Percentiles rank a stretch among this genome's conserved stretches.
Conservation (phyloP, 2,113 vertebrate species). For the Hippocampus guttulatus region DNA sequence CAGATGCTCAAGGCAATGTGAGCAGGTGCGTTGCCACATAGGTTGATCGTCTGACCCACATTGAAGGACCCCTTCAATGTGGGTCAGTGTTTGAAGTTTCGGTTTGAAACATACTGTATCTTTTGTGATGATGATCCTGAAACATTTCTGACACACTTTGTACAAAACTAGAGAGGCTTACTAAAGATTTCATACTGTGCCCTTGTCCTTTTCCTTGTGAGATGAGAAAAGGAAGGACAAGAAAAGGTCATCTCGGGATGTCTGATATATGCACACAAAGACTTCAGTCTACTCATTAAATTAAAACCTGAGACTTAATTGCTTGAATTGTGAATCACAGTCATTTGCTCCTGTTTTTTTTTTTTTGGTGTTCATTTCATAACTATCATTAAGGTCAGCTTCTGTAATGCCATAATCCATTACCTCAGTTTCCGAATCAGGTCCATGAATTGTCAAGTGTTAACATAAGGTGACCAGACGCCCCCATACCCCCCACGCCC, state of each 20-base stretch:
- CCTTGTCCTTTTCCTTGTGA: slow-evolving; percentile 54
- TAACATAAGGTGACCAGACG: not conserved
- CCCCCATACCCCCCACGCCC: not conserved
- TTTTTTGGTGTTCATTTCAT: slow-evolving; percentile 10
- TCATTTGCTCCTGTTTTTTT: slow-evolving; percentile 5
- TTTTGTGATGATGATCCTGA: not conserved
- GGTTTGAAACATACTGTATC: not conserved
- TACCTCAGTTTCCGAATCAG: not conserved
- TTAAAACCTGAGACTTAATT: slow-evolving; percentile 34
- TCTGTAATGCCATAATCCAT: not conserved
- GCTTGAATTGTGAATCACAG: slow-evolving; percentile 17
- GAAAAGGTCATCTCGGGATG: slow-evolving; percentile 49
- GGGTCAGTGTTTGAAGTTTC: not conserved
- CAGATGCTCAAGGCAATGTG: not conserved
- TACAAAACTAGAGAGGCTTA: slow-evolving; percentile 27
- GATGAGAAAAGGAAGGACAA: slow-evolving; percentile 22
- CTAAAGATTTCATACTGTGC: slow-evolving; percentile 36
- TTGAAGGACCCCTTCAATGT: too few species aligned
- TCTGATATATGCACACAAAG: slow-evolving; percentile 47
- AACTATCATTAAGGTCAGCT: not conserved
- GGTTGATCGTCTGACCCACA: too few species aligned
- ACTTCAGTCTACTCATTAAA: slow-evolving; percentile 41
- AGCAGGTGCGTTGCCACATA: not conserved
- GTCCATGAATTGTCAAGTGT: not conserved
- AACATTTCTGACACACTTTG: not conserved